These are phyloP conservation scores for Sinopyrophorus schimmeli DNA, from an alignment of 2,888 invertebrate genomes.

Conservation along the genomic window DNA sequence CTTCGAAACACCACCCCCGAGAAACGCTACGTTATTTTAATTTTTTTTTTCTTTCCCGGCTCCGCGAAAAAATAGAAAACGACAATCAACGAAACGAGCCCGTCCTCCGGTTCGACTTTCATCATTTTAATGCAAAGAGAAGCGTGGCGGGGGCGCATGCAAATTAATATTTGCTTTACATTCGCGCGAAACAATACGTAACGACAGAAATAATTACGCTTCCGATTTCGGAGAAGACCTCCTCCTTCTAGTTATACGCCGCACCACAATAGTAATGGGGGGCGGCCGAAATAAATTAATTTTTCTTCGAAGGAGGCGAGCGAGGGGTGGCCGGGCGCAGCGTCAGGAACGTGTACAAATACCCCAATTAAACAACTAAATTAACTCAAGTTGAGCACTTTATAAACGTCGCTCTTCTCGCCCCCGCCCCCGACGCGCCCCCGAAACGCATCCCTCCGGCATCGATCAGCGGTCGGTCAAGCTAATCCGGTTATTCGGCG, in stretches of 20 bases:
- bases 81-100: background rate
- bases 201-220: slow-evolving; percentile 28
- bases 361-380: slow-evolving; percentile 19
- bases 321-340: background rate
- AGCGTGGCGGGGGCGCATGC: slow-evolving; percentile 9
- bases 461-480: slow-evolving; percentile 17
- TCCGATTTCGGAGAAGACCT: slow-evolving; percentile 25
- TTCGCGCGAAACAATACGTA: slow-evolving; percentile 24
- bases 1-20: too few relatives aligned
- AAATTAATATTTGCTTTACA: slow-evolving; percentile 29
- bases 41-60: background rate
- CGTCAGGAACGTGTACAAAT: slow-evolving; percentile 11
- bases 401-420: slow-evolving; percentile 10
- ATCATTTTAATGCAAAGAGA: background rate
- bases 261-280: slow-evolving; percentile 3
- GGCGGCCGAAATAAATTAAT: background rate
- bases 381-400: slow-evolving; percentile 8
- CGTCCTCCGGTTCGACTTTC: background rate
- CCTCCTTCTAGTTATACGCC: slow-evolving; percentile 17
- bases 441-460: background rate
- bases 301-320: background rate
- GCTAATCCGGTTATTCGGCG: slow-evolving; percentile 1
- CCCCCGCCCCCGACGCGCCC: background rate
- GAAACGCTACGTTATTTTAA: background rate
- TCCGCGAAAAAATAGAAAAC: background rate